These are phyloP conservation scores for Lepus timidus DNA, from an alignment of 2,113 vertebrate genomes.

Conservation along the genomic window DNA sequence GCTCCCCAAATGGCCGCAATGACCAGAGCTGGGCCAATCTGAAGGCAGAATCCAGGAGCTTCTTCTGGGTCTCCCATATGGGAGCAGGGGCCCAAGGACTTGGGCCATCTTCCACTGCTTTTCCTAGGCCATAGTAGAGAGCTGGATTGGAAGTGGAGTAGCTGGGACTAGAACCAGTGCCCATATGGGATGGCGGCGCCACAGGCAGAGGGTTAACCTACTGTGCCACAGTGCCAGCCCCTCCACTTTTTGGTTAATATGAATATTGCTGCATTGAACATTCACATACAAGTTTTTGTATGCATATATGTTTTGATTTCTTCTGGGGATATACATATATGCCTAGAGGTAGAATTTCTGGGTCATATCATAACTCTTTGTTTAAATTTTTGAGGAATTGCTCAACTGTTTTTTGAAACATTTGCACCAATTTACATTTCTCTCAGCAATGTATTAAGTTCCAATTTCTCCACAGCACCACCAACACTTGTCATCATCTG, in stretches of 20 bases:
- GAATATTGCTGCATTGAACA: not conserved
- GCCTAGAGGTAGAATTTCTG: not conserved
- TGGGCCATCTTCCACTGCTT: too few relatives aligned
- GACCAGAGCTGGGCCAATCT: too few relatives aligned
- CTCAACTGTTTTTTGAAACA: constrained; percentile 34
- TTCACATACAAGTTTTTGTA: not conserved
- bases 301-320: not conserved
- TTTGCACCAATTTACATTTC: not conserved
- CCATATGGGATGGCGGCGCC: too few relatives aligned
- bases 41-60: too few relatives aligned
- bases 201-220: too few relatives aligned
- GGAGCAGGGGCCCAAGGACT: too few relatives aligned
- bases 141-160: too few relatives aligned
- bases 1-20: too few relatives aligned
- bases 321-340: not conserved
- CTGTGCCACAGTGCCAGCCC: not conserved
- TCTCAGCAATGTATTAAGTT: not conserved
- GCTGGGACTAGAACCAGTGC: too few relatives aligned
- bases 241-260: not conserved
- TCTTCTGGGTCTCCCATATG: too few relatives aligned
- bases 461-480: not conserved
- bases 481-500: not conserved
- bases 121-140: too few relatives aligned
- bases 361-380: not conserved
- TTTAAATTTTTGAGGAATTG: constrained; percentile 19